Evolutionary conservation across 2,113 vertebrate genomes (phyloP).

Genomic region (Zapornia atra): DNA sequence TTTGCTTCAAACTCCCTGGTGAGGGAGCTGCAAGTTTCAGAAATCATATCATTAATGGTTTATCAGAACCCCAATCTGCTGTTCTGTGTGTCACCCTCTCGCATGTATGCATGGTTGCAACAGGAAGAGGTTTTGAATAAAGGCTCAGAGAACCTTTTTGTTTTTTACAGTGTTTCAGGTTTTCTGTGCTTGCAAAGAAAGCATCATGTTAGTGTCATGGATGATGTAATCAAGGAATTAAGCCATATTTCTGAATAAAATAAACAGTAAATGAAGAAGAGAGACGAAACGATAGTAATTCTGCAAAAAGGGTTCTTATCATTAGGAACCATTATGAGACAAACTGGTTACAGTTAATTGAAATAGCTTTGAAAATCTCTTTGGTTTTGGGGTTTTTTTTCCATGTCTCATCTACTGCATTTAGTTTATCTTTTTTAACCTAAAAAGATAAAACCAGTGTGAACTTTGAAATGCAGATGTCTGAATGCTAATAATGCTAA

Average conservation of each 20-base stretch:
- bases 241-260: neutral
- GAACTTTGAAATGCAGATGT: neutral
- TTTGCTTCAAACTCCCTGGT: neutral
- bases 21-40: neutral
- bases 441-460: neutral
- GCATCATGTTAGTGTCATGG: neutral
- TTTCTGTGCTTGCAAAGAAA: neutral
- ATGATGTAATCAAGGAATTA: neutral
- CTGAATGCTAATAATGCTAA: neutral
- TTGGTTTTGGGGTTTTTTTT: neutral
- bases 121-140: neutral
- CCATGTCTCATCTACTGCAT: neutral
- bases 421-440: neutral
- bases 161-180: neutral
- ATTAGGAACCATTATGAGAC: neutral
- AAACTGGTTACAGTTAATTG: neutral
- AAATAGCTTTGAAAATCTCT: neutral
- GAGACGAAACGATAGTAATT: neutral
- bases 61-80: neutral
- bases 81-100: neutral
- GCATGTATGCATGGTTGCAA: fast-evolving
- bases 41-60: neutral
- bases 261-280: neutral
- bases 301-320: neutral
- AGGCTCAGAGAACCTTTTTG: neutral